Base-by-base conservation (phyloP, 2,797 vertebrate species). In the Cynodonichthys magdalenae region DNA sequence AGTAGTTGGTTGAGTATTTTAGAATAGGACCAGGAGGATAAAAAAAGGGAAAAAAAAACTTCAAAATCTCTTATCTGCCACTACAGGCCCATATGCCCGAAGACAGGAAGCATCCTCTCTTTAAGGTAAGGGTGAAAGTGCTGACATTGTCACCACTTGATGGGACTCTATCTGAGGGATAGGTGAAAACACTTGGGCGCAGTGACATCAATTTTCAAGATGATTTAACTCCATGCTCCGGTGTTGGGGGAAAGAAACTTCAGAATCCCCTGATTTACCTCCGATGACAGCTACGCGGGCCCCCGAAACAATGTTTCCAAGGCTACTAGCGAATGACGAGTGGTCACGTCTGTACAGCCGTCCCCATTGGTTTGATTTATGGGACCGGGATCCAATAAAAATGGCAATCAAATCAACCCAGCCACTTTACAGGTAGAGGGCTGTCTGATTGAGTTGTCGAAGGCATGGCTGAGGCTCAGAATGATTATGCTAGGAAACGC, bases 291-390 rank as follows among this genome's bases (percentile, higher is more conserved):
- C 87, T 76, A 70, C 84, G 79, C 92, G 4, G 84, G 90, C 85
- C 90, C 88, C 84, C 83, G 90, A 89, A 94, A 95, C 94, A 94
- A 94, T 93, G 93, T 94, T 93, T 94, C 93, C 94, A 95, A 94
- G 94, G 93, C 93, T 94, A 91, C 93, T 88, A 82, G 92, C 90
- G 81, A 93, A 94, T 94, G 94, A 93, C 93, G 89, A 93, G 93
- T 93, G 92, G 92, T 93, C 92, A 92, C 90, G 92, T 94, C 93
- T 91, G 85, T 89, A 87, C 85, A 92, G 87, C 90, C 84, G 83
- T 92, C 91, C 94, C 93, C 92, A 93, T 95, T 94, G 94, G 90
- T 93, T 93, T 95, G 93, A 95, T 95, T 94, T 93, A 95, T 94
- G 87, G 87, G 90, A 72, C 86, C 87, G 84, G 79, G 89, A 93